Evolutionary conservation across 2,888 invertebrate species (phyloP), one percentile per base, ranked within the genome.

Genomic region (Trisateles emortualis): DNA sequence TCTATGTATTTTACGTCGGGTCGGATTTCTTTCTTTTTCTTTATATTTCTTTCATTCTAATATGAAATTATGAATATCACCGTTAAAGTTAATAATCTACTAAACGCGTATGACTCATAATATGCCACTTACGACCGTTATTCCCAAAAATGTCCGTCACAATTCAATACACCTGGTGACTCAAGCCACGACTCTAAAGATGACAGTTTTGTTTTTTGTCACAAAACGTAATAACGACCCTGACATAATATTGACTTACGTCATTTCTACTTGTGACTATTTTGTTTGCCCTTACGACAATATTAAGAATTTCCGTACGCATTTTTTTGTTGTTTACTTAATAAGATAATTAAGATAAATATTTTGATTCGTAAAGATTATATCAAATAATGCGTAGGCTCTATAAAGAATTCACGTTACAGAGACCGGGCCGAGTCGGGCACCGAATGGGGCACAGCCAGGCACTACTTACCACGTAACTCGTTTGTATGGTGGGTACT

Each of bases 161-260:
- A 26, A 26, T 6, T 8, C 26, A 26, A 8, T 10, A 1, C 10
- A 4, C 26, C 24, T 45, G n/a, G 9, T 26, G 11, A 45, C 45
- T 33, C 33, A 10, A 9, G 10, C 2, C 19, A 19, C n/a, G n/a
- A 17, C 3, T 6, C 1, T 17, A 24, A 10, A 9, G 1, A 30
- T 30, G 14, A 39, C 39, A 47, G 14, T 10, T 8, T n/a, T 40
- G 32, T 44, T 47, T 40, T 47, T 47, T 40, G 39, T 16, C 47
- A 39, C 32, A 16, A 32, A 32, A 22, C 24, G 29, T 36, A 30
- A n/a, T 36, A 42, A 42, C 36, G 19, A 26, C 42, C 49, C 17
- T 49, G 49, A 49, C 49, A 49, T 10, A 49, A 35, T 26, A 26
- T 36, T 36, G 35, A 10, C 26, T 35, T 35, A 42, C 42, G 24